These are phyloP conservation scores for Dorcus parallelipipedus DNA, from an alignment of 2,888 invertebrate species.

Conservation along the genomic window DNA sequence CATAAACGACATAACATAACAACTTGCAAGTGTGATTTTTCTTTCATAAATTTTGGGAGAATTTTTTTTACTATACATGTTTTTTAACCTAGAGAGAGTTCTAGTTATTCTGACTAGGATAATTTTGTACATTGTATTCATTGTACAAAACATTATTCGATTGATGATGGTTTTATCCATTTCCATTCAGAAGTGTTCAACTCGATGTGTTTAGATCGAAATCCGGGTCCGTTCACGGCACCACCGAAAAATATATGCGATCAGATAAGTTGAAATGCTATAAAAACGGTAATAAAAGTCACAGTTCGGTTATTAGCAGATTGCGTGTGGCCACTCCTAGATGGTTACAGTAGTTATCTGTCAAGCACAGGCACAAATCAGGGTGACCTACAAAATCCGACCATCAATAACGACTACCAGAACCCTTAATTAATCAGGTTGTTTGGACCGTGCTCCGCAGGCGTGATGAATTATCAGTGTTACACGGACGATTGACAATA, in stretches of 20 bases:
- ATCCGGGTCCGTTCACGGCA: too few species aligned
- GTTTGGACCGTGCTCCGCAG: constrained; percentile 29
- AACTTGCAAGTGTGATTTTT: too few species aligned
- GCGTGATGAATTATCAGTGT: constrained; percentile 26
- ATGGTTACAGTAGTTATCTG: constrained; percentile 1
- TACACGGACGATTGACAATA: constrained; percentile 10
- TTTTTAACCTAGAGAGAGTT: too few species aligned
- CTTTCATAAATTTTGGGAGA: too few species aligned
- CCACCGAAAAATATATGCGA: not conserved
- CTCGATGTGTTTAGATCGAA: too few species aligned
- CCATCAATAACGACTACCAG: constrained; percentile 39
- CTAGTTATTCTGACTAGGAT: too few species aligned
- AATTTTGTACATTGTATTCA: too few species aligned
- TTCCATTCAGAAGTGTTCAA: too few species aligned
- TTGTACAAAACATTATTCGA: too few species aligned
- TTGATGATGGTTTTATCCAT: too few species aligned
- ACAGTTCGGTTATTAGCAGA: not conserved
- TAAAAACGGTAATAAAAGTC: constrained; percentile 1
- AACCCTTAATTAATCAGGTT: constrained; percentile 38
- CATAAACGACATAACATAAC: too few species aligned
- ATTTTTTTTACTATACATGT: too few species aligned
- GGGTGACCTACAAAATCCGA: constrained; percentile 41
- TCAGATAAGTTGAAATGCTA: not conserved
- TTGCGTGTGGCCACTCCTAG: constrained; percentile 1
- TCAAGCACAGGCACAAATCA: constrained; percentile 42